These are phyloP conservation scores for Notolabrus celidotus DNA, from an alignment of 2,797 vertebrate genomes.

Conservation along the genomic window DNA sequence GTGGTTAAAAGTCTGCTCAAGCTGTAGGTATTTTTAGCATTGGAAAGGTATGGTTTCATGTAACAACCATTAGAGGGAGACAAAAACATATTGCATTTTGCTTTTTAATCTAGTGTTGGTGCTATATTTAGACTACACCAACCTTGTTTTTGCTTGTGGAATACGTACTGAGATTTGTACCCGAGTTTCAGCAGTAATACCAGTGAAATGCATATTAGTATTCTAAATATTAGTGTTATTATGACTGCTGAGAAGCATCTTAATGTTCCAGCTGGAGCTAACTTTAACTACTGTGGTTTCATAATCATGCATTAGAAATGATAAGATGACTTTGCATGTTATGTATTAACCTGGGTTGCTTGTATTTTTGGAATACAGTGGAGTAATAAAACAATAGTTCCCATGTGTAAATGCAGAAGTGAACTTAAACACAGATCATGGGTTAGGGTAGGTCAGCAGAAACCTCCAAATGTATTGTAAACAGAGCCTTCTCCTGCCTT, in stretches of 20 bases:
- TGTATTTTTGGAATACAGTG: neutral
- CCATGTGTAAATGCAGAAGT: neutral
- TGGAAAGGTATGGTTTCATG: slow-evolving; percentile 6
- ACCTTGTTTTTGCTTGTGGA: neutral
- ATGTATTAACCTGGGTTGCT: neutral
- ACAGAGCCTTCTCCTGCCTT: too few relatives aligned
- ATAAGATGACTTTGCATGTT: too few relatives aligned
- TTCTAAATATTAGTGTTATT: neutral
- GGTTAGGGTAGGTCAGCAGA: too few relatives aligned
- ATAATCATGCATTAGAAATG: too few relatives aligned
- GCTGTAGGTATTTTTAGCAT: slow-evolving; percentile 12
- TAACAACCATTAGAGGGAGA: slow-evolving; percentile 59
- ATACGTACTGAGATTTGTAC: neutral
- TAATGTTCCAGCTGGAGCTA: neutral
- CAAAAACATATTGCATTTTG: slow-evolving; percentile 22
- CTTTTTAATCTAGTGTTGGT: neutral
- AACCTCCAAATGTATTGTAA: too few relatives aligned
- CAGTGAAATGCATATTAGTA: slow-evolving; percentile 12
- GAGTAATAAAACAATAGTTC: neutral
- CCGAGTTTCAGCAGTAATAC: neutral
- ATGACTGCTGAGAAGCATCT: neutral
- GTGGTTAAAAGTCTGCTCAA: neutral
- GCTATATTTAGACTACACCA: neutral
- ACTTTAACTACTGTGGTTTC: neutral
- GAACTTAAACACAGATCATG: neutral